Conservation (phyloP, 2,113 vertebrate species). For the Channa argus region DNA sequence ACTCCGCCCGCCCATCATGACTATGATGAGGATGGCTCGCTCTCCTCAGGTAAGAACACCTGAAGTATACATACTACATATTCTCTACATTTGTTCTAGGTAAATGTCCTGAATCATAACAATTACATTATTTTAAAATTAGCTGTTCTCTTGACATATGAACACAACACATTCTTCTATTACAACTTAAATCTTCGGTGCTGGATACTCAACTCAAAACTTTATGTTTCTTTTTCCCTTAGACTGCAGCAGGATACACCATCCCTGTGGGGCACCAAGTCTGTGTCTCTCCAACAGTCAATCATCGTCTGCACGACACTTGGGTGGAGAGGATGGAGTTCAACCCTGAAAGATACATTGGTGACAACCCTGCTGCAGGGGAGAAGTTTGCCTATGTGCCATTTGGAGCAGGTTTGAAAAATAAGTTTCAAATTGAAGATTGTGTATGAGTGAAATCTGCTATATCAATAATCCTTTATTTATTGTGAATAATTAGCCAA, state of each 20-base stretch:
- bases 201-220: not conserved
- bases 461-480: too few species aligned
- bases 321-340: slow-evolving; percentile 90
- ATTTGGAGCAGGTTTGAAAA: slow-evolving; percentile 91
- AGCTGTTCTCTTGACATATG: not conserved
- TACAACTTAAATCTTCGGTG: not conserved
- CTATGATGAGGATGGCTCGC: slow-evolving; percentile 97
- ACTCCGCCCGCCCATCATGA: slow-evolving; percentile 97
- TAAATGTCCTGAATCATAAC: not conserved
- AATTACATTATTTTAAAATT: too few species aligned
- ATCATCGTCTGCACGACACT: slow-evolving; percentile 91
- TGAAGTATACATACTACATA: too few species aligned
- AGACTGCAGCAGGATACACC: slow-evolving; percentile 91
- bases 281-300: slow-evolving; percentile 97
- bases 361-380: slow-evolving; percentile 87
- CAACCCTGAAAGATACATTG: slow-evolving; percentile 91
- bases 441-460: too few species aligned
- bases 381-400: slow-evolving; percentile 96
- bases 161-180: not conserved
- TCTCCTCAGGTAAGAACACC: slow-evolving; percentile 86
- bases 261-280: slow-evolving; percentile 97
- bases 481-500: too few species aligned
- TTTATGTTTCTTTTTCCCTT: not conserved
- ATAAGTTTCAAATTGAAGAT: not conserved
- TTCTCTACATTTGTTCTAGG: too few species aligned